These are phyloP conservation scores for Cotesia glomerata DNA, from an alignment of 1,140 invertebrate genomes.

Conservation along the genomic window DNA sequence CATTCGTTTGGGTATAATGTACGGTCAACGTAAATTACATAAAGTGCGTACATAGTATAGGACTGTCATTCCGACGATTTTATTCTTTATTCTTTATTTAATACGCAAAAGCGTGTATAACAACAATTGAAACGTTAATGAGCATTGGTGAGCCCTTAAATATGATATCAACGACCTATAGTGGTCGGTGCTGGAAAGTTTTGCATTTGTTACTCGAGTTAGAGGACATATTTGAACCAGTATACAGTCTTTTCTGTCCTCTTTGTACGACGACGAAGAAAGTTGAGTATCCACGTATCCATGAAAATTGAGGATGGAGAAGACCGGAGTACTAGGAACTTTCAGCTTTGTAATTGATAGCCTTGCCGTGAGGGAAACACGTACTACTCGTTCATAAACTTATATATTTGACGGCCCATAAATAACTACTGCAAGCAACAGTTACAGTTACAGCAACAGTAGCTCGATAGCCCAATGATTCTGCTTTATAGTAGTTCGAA, in stretches of 20 bases:
- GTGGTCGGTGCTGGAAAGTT: no score
- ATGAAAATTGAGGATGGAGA: background rate
- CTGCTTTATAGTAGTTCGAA: background rate
- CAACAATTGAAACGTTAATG: no score
- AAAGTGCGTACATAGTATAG: conserved; percentile 41
- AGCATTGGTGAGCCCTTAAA: no score
- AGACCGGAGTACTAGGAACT: background rate
- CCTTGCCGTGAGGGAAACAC: conserved; percentile 39
- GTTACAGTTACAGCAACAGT: no score
- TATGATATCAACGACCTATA: no score
- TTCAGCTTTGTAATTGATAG: conserved; percentile 51
- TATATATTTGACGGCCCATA: conserved; percentile 21
- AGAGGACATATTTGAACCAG: background rate
- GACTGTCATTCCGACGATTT: background rate
- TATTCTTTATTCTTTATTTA: conserved; percentile 10
- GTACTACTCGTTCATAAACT: background rate
- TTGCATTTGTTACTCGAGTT: no score
- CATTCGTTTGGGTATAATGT: conserved; percentile 59
- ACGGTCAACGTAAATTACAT: conserved; percentile 62
- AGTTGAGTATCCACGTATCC: background rate
- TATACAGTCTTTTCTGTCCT: conserved; percentile 42
- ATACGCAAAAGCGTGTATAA: no score
- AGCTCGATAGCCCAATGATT: conserved; percentile 8
- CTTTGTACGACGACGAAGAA: background rate
- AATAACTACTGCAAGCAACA: conserved; percentile 8